Conservation (phyloP, 2,797 vertebrate species). For the Typhlichthys eigenmanni region DNA sequence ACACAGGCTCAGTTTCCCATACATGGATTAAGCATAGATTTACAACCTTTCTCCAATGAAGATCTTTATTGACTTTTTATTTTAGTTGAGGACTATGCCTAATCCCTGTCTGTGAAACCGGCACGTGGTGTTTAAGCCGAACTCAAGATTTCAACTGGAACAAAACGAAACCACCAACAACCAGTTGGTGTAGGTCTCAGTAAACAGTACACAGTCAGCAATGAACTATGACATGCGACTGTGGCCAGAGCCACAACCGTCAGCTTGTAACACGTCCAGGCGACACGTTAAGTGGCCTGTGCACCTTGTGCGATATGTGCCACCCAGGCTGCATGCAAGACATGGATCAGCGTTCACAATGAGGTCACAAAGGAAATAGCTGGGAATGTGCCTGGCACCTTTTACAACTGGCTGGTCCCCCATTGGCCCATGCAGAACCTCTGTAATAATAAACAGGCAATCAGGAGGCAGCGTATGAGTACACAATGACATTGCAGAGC, state of each 20-base stretch:
- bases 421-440: conserved; percentile 87
- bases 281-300: conserved; percentile 79
- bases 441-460: conserved; percentile 99
- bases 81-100: no score
- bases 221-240: conserved; percentile 37
- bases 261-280: conserved; percentile 81
- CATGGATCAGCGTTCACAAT: conserved; percentile 92
- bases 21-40: no score
- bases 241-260: conserved; percentile 61
- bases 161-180: no score
- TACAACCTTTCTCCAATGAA: no score
- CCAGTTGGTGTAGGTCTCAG: conserved; percentile 34
- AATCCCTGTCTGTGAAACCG: no score
- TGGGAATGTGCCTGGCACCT: conserved; percentile 90
- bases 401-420: conserved; percentile 86
- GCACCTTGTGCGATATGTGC: conserved; percentile 86
- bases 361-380: conserved; percentile 97
- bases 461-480: conserved; percentile 90
- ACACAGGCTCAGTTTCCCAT: conserved; percentile 8
- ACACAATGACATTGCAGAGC: conserved; percentile 93
- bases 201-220: conserved; percentile 28
- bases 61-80: no score
- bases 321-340: conserved; percentile 97
- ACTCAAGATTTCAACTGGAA: no score
- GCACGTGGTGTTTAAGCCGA: conserved; percentile 25